A percentile compares a stretch with the other conserved stretches of the same genome.
Conservation (phyloP, 2,797 vertebrate genomes). For the Hoplostethus atlanticus region DNA sequence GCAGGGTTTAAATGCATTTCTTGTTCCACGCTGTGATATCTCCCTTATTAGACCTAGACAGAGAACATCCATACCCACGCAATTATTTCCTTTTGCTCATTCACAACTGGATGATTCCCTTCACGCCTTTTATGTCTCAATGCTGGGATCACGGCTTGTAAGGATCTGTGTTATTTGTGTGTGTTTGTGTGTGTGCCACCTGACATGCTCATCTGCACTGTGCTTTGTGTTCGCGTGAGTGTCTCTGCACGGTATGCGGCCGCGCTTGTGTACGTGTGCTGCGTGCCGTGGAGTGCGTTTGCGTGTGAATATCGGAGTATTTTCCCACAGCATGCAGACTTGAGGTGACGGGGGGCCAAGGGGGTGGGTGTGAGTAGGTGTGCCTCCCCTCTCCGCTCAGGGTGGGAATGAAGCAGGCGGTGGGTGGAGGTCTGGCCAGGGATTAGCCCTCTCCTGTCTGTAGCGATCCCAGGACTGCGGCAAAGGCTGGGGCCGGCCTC, state of each 20-base stretch:
- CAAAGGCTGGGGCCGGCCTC: constrained; percentile 62
- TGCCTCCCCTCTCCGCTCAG: constrained; percentile 73
- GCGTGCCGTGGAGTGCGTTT: background rate
- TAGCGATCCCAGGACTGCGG: constrained; percentile 69
- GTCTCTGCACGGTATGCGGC: background rate
- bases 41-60: constrained; percentile 67
- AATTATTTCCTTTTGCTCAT: constrained; percentile 67
- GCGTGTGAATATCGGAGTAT: constrained; percentile 4
- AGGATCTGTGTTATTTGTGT: constrained; percentile 29
- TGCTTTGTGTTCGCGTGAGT: constrained; percentile 17
- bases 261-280: background rate
- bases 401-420: constrained; percentile 67
- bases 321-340: constrained; percentile 63
- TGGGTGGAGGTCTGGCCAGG: constrained; percentile 69
- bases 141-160: constrained; percentile 38
- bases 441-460: constrained; percentile 74
- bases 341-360: constrained; percentile 29
- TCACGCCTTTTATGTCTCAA: constrained; percentile 56
- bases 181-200: constrained; percentile 17
- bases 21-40: constrained; percentile 55
- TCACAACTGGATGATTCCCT: constrained; percentile 58
- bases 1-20: constrained; percentile 57
- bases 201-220: constrained; percentile 31
- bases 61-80: constrained; percentile 67
- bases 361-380: constrained; percentile 45